These are phyloP conservation scores for Uria lomvia DNA, from an alignment of 2,113 vertebrate genomes.

Conservation along the genomic window DNA sequence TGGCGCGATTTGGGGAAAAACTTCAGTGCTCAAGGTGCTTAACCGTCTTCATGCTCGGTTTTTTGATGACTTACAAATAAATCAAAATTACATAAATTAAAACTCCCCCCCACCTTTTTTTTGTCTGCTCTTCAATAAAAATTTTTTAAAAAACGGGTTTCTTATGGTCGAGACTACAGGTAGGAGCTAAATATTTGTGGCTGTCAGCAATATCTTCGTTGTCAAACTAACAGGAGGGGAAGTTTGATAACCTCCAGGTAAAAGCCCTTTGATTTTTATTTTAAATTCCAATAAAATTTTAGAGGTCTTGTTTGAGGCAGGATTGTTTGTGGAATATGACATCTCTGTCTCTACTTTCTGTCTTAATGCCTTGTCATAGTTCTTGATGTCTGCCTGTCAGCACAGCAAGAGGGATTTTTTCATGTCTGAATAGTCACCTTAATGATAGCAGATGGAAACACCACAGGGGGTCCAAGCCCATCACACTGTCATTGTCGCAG, in stretches of 20 bases:
- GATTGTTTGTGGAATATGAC: slow-evolving; percentile 73
- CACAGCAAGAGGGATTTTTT: slow-evolving; percentile 86
- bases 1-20: slow-evolving; percentile 31
- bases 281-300: slow-evolving; percentile 71
- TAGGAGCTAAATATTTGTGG: slow-evolving; percentile 22
- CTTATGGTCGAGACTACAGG: slow-evolving; percentile 65
- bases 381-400: slow-evolving; percentile 89
- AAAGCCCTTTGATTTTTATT: slow-evolving; percentile 54
- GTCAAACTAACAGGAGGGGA: slow-evolving; percentile 23
- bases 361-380: slow-evolving; percentile 86
- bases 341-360: slow-evolving; percentile 73
- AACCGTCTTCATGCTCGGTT: background rate
- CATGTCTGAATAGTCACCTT: slow-evolving; percentile 93
- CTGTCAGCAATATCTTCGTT: background rate
- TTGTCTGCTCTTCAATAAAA: background rate
- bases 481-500: slow-evolving; percentile 86
- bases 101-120: background rate
- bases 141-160: slow-evolving; percentile 16
- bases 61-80: background rate
- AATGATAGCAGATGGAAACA: slow-evolving; percentile 94
- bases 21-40: background rate
- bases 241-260: slow-evolving; percentile 57
- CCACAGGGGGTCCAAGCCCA: slow-evolving; percentile 81
- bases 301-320: slow-evolving; percentile 59
- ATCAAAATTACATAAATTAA: slow-evolving; percentile 3